Evolutionary conservation across 2,113 vertebrate genomes (phyloP), one percentile per base, ranked within the genome.

Genomic region (Gymnorhina tibicen): DNA sequence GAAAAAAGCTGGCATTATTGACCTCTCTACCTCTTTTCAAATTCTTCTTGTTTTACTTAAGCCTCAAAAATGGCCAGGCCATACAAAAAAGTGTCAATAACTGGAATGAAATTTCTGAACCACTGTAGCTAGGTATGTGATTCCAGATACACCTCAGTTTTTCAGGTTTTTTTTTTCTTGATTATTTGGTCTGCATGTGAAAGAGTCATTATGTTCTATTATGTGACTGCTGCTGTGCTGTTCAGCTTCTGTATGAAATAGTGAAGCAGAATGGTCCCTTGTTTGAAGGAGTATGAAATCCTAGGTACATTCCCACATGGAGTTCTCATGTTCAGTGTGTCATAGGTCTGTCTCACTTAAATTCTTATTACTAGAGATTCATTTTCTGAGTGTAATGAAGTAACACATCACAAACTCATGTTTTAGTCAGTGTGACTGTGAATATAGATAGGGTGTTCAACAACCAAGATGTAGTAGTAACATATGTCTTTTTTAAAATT

Each of bases 391-490:
- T 84, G 64, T 84, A 84, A 86, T 93, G 92, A 94, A 83, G 85
- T 91, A 97, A 85, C 96, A 88, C 92, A 95, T 97, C 85, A 91
- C 79, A 93, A 95, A 94, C 95, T 96, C 92, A 94, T 97, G 93
- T 97, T 94, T 96, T 93, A 97, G 92, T 96, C 90, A 96, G 95
- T 94, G 96, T 94, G 95, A 92, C 41, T 91, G 73, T 95, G 95
- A 81, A 81, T 95, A 75, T 64, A 92, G 95, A 95, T 67, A 30
- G 58, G 50, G 35, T 91, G 35, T 85, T 96, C 95, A 86, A 78
- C 59, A 88, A 85, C 70, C 73, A 92, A 95, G 92, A 72, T 67
- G 28, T 30, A 86, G 79, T 96, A 93, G 92, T 84, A 95, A 56
- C 85, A 91, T 95, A 80, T 94, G 87, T 72, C 56, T 96, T 75